Evolutionary conservation across 2,888 invertebrate species (phyloP).

Genomic region (Archaeoteleia sp.): DNA sequence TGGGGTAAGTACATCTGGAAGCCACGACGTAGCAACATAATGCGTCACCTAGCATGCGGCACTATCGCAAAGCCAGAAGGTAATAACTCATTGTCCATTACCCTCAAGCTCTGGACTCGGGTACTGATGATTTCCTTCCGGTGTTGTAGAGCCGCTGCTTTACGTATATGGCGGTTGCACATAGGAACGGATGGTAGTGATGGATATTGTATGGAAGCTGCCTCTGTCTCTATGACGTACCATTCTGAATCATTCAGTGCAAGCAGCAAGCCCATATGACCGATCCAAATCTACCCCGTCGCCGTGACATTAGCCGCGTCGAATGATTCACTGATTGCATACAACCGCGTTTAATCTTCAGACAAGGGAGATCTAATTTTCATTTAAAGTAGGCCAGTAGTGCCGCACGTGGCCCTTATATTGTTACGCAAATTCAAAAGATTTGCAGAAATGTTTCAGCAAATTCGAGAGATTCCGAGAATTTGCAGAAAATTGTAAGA

Average conservation of each 20-base stretch:
- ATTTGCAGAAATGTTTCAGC: too few species aligned
- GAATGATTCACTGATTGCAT: too few species aligned
- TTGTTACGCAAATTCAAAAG: too few species aligned
- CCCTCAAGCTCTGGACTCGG: slow-evolving; percentile 49
- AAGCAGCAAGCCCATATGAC: background rate
- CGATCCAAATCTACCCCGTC: slow-evolving; percentile 7
- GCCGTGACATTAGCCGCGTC: slow-evolving; percentile 16
- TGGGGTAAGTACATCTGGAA: slow-evolving; percentile 52
- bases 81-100: slow-evolving; percentile 69
- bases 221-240: slow-evolving; percentile 11
- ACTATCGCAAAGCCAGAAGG: slow-evolving; percentile 60
- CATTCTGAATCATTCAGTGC: slow-evolving; percentile 30
- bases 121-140: slow-evolving; percentile 71
- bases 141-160: slow-evolving; percentile 33
- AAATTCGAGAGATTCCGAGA: too few species aligned
- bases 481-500: too few species aligned
- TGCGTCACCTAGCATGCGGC: slow-evolving; percentile 47
- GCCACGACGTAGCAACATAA: slow-evolving; percentile 53
- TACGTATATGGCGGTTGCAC: slow-evolving; percentile 13
- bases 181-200: slow-evolving; percentile 39
- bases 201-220: slow-evolving; percentile 41
- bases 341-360: too few species aligned
- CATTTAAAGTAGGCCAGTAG: too few species aligned
- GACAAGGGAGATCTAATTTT: too few species aligned
- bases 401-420: too few species aligned